These are phyloP conservation scores for Rhinopomastus cyanomelas DNA, from an alignment of 2,113 vertebrate genomes.

Conservation along the genomic window DNA sequence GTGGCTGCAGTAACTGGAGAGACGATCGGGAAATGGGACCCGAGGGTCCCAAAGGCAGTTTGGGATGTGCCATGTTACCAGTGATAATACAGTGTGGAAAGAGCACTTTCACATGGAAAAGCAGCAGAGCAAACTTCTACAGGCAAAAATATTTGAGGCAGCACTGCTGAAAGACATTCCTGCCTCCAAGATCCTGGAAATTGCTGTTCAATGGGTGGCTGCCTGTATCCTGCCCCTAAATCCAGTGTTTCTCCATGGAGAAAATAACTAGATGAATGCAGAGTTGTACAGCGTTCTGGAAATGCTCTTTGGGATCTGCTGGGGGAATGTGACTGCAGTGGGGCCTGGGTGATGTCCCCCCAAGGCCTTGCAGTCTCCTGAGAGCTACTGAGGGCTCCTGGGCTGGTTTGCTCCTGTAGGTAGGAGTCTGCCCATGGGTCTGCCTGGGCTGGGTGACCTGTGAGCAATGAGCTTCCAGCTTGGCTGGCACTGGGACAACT, in stretches of 20 bases:
- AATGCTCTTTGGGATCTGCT: neutral
- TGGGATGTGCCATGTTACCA: neutral
- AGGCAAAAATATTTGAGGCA: neutral
- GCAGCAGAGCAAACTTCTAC: neutral
- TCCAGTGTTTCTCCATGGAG: neutral
- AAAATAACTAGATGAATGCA: neutral
- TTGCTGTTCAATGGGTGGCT: neutral
- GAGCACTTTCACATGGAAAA: neutral
- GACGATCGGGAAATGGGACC: neutral
- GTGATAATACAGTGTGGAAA: neutral
- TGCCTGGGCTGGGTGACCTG: rapidly evolving
- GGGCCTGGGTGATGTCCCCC: neutral
- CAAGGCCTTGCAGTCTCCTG: neutral
- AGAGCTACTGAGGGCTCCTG: neutral
- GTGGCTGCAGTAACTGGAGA: neutral
- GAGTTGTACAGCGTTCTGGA: neutral
- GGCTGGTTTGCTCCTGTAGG: neutral
- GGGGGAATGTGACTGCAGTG: neutral
- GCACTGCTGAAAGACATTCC: neutral
- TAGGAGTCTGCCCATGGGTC: neutral
- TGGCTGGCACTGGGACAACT: rapidly evolving
- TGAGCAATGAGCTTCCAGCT: neutral
- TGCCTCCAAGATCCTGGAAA: neutral
- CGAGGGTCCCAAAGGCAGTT: neutral
- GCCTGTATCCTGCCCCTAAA: neutral